Evolutionary conservation across 2,113 vertebrate genomes (phyloP).

Genomic region (Seriola rivoliana): DNA sequence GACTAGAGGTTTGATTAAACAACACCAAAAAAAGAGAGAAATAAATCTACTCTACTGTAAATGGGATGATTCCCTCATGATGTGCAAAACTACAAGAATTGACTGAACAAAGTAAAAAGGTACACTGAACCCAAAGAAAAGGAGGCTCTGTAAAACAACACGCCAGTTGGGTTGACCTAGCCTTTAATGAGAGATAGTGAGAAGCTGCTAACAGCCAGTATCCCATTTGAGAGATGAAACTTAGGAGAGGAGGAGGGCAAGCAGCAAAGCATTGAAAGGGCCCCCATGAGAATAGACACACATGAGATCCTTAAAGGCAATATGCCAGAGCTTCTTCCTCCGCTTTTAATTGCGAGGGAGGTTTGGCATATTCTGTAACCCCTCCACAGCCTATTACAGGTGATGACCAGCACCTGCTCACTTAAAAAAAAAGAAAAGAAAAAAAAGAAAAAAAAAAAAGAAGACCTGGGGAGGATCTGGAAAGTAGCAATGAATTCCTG

Average conservation of each 20-base stretch:
- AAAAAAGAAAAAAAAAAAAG: not conserved
- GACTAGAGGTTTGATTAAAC: conserved; percentile 48
- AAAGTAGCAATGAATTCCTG: conserved; percentile 69
- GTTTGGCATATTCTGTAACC: conserved; percentile 79
- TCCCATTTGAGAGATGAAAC: conserved; percentile 75
- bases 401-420: conserved; percentile 78
- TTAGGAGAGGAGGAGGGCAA: conserved; percentile 67
- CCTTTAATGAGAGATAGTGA: conserved; percentile 80
- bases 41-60: conserved; percentile 39
- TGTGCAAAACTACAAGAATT: conserved; percentile 25
- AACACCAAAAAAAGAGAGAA: conserved; percentile 14
- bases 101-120: conserved; percentile 64
- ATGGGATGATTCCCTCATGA: conserved; percentile 54
- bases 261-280: conserved; percentile 73
- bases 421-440: not conserved
- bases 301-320: conserved; percentile 80
- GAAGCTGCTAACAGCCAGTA: conserved; percentile 77
- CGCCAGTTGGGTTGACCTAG: conserved; percentile 68
- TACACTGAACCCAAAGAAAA: conserved; percentile 53
- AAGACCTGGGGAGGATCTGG: conserved; percentile 50
- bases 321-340: conserved; percentile 61
- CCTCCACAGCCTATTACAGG: conserved; percentile 79
- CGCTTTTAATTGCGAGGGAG: conserved; percentile 81
- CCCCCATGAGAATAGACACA: conserved; percentile 77
- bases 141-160: conserved; percentile 70